These are phyloP conservation scores for Machimus atricapillus DNA, from an alignment of 2,888 invertebrate genomes.

Conservation along the genomic window DNA sequence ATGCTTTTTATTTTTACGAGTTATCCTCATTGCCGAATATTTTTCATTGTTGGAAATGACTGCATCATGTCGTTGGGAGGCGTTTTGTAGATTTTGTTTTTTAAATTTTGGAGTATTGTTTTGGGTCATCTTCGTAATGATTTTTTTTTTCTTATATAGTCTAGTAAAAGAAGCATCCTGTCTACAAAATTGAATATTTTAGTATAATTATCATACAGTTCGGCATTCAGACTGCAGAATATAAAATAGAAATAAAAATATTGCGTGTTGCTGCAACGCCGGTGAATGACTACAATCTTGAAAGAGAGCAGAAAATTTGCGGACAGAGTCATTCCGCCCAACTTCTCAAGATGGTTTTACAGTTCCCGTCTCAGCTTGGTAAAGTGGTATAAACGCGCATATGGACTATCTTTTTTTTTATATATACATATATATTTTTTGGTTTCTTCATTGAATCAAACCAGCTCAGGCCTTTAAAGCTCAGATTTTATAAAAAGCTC, in stretches of 20 bases:
- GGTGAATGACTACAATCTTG: neutral
- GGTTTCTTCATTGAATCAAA: neutral
- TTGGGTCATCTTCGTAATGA: neutral
- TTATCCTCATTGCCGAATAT: neutral
- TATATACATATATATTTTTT: neutral
- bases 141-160: neutral
- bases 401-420: neutral
- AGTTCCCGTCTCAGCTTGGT: neutral
- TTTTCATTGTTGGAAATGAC: neutral
- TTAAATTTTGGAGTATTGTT: neutral
- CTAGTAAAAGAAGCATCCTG: neutral
- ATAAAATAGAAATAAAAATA: neutral
- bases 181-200: neutral
- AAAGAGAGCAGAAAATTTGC: slow-evolving; percentile 4
- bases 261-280: neutral
- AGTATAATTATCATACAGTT: neutral
- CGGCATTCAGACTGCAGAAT: neutral
- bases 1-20: neutral
- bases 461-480: neutral
- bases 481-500: slow-evolving; percentile 8
- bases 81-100: neutral
- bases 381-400: neutral
- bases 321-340: slow-evolving; percentile 11
- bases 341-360: slow-evolving; percentile 2
- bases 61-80: neutral